phyloP scores from a whole-genome alignment of 2,888 invertebrate species.

The Drosophila parthenogenetica region DNA sequence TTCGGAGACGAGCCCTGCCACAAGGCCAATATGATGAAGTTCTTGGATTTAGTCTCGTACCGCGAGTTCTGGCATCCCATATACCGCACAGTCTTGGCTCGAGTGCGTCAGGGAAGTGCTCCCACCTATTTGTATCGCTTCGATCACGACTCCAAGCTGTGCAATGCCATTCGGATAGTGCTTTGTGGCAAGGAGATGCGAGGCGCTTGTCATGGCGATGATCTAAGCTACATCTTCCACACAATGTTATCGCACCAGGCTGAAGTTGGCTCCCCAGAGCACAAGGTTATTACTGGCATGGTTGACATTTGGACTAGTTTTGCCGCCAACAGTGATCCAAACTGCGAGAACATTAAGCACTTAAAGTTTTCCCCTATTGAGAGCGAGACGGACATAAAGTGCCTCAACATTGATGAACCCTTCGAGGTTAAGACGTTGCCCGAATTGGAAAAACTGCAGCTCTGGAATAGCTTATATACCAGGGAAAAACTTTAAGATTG shows the following conservation, averaged over 20 bases:
- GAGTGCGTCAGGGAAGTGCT: slow-evolving; percentile 72
- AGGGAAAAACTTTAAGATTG: slow-evolving; percentile 64
- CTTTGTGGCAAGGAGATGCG: slow-evolving; percentile 76
- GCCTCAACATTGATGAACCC: slow-evolving; percentile 80
- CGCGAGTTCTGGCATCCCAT: slow-evolving; percentile 84
- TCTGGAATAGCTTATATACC: slow-evolving; percentile 82
- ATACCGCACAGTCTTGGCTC: slow-evolving; percentile 73
- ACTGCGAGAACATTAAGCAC: slow-evolving; percentile 67
- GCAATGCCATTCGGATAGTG: slow-evolving; percentile 78
- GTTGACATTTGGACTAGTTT: slow-evolving; percentile 82
- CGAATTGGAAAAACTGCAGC: slow-evolving; percentile 73
- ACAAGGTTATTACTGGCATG: slow-evolving; percentile 75
- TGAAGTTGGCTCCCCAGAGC: slow-evolving; percentile 70
- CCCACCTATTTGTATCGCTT: slow-evolving; percentile 84
- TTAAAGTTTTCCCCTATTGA: slow-evolving; percentile 67
- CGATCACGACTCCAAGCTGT: slow-evolving; percentile 82
- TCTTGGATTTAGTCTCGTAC: slow-evolving; percentile 80
- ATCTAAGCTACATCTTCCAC: slow-evolving; percentile 82
- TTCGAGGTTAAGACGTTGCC: slow-evolving; percentile 76
- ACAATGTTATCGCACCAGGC: slow-evolving; percentile 75
- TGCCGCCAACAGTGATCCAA: slow-evolving; percentile 81
- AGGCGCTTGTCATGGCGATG: slow-evolving; percentile 84
- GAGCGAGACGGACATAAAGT: slow-evolving; percentile 64
- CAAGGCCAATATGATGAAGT: slow-evolving; percentile 82
- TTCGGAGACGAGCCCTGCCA: slow-evolving; percentile 81